These are phyloP conservation scores for Subanguina moxae DNA, from an alignment of 1,140 invertebrate species.

Conservation along the genomic window DNA sequence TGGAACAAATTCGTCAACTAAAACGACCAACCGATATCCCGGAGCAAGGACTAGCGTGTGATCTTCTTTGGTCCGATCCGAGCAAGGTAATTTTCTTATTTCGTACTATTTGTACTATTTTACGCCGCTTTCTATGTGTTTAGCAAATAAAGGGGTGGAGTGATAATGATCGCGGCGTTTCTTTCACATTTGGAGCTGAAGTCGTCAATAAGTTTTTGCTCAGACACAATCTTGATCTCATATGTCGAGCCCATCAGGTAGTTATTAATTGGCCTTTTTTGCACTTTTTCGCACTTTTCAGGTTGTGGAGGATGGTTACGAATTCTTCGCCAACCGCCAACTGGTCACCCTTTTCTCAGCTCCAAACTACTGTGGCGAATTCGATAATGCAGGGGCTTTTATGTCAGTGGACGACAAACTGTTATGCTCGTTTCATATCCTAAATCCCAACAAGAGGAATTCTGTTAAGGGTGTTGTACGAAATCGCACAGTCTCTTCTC, in stretches of 20 bases:
- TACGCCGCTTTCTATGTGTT: background rate
- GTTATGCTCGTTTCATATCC: conserved; percentile 95
- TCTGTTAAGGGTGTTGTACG: too few species aligned
- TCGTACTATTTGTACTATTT: conserved; percentile 25
- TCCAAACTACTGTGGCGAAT: too few species aligned
- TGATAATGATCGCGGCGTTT: conserved; percentile 64
- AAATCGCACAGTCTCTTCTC: too few species aligned
- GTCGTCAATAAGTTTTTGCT: conserved; percentile 65
- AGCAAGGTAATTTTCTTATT: conserved; percentile 60
- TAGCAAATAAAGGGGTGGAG: conserved; percentile 64
- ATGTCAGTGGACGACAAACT: conserved; percentile 98
- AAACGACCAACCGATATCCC: conserved; percentile 65
- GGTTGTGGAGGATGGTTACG: conserved; percentile 85
- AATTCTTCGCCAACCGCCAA: conserved; percentile 94
- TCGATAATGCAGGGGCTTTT: conserved; percentile 94
- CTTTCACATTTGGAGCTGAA: conserved; percentile 64
- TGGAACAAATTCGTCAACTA: conserved; percentile 65
- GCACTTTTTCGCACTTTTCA: conserved; percentile 5
- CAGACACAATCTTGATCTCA: conserved; percentile 64
- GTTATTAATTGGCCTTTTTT: conserved; percentile 3
- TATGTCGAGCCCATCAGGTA: conserved; percentile 67
- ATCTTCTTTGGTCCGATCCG: conserved; percentile 64
- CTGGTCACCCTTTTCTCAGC: conserved; percentile 89
- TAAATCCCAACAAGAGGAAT: too few species aligned
- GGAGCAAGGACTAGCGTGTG: conserved; percentile 66